Conservation (phyloP, 2,888 invertebrate genomes). For the Exephanes ischioxanthus region DNA sequence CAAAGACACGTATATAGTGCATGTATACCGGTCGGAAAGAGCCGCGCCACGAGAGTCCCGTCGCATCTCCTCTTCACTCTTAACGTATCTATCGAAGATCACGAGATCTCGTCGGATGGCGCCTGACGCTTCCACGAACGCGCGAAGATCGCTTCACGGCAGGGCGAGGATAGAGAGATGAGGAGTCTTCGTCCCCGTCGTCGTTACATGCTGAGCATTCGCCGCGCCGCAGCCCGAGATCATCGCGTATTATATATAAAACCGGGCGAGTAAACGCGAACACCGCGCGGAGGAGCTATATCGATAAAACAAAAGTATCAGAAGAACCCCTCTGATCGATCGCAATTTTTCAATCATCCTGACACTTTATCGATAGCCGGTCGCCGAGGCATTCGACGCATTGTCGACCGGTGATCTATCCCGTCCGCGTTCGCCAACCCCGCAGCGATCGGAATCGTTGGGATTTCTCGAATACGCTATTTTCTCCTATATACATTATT, state of each 20-base stretch:
- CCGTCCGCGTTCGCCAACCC: conserved; percentile 7
- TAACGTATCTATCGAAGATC: conserved; percentile 68
- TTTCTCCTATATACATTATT: conserved; percentile 59
- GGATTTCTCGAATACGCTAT: conserved; percentile 63
- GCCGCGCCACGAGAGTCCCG: conserved; percentile 41
- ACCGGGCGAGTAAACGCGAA: neutral
- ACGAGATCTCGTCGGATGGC: conserved; percentile 62
- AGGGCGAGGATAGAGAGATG: conserved; percentile 58
- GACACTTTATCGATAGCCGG: conserved; percentile 65
- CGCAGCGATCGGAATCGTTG: conserved; percentile 48
- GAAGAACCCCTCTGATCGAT: conserved; percentile 57
- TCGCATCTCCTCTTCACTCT: conserved; percentile 54
- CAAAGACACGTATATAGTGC: conserved; percentile 10
- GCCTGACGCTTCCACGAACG: conserved; percentile 68
- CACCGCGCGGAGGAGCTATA: conserved; percentile 11
- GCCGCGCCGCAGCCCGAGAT: conserved; percentile 35
- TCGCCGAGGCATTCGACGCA: conserved; percentile 60
- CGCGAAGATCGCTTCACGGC: conserved; percentile 57
- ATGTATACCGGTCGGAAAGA: conserved; percentile 45
- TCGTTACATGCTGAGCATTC: conserved; percentile 27
- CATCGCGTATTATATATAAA: conserved; percentile 12
- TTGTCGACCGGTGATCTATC: conserved; percentile 52
- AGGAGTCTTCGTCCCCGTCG: conserved; percentile 49
- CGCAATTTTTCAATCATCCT: conserved; percentile 66
- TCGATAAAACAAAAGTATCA: conserved; percentile 35